Evolutionary conservation across 1,140 invertebrate genomes (phyloP), one percentile per base, ranked within the genome.

Genomic region (Propsilocerus akamusi): DNA sequence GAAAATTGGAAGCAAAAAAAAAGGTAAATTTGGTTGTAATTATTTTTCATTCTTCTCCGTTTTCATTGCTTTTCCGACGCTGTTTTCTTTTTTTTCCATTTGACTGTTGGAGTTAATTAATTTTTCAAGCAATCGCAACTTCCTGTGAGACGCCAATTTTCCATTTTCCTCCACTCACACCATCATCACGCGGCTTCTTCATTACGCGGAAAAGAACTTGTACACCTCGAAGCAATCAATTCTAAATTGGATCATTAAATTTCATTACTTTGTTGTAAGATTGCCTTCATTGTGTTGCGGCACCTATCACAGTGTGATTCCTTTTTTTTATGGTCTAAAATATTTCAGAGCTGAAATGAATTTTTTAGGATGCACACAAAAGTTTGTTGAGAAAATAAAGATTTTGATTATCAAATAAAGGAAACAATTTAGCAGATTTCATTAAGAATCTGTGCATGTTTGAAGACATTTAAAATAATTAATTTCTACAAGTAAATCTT

Each of bases 161-260:
- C n/a, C 28, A 30, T 30, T 30, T n/a, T 6, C 2, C n/a, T 30
- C 28, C 28, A 4, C n/a, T n/a, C 28, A 30, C 22, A 20, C 10
- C 14, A 41, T 5, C 14, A 20, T 30, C 28, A 30, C 28, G 11
- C 28, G 28, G 14, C 34, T 41, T 41, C 34, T 20, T 10, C 22
- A 20, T 41, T 7, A 41, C 3, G 34, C 34, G 34, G 34, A 41
- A 41, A 41, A 30, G 22, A 41, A n/a, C n/a, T n/a, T n/a, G n/a
- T n/a, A n/a, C n/a, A n/a, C n/a, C n/a, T n/a, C n/a, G 34, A 17
- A 41, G 17, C 34, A 41, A 41, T 41, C 34, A 41, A 41, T 41
- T 41, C 14, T 41, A 41, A 41, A 41, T 41, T 41, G 22, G 34
- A 17, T 41, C 34, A 41, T 41, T 41, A 41, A 41, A 41, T 41